A percentile compares a stretch with the other conserved stretches of the same genome.
phyloP scores from a whole-genome alignment of 2,797 vertebrate species.

The Melanotaenia nigrans region DNA sequence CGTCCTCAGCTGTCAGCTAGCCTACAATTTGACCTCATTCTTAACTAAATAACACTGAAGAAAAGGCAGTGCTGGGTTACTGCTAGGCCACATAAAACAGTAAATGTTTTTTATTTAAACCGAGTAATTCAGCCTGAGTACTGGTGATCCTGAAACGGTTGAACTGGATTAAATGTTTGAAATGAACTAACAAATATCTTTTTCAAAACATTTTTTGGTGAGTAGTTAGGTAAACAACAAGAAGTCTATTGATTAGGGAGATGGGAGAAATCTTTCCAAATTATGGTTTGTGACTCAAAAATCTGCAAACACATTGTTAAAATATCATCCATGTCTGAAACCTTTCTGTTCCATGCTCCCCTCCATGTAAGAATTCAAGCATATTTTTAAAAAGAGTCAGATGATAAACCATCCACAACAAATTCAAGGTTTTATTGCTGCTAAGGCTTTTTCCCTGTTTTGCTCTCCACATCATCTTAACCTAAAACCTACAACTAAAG shows the following conservation, averaged over 20 bases:
- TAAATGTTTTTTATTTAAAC: conserved; percentile 27
- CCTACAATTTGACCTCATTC: conserved; percentile 55
- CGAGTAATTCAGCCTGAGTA: not conserved
- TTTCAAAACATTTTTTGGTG: not conserved
- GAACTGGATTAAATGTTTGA: not conserved
- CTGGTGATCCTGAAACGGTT: conserved; percentile 7
- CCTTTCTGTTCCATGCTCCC: not conserved
- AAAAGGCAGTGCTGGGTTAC: conserved; percentile 33
- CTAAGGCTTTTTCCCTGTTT: not conserved
- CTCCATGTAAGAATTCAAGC: not conserved
- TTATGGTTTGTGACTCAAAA: conserved; percentile 3
- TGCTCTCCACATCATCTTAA: not conserved
- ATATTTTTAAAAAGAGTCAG: not conserved
- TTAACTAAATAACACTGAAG: conserved; percentile 49
- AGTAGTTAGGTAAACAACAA: not conserved
- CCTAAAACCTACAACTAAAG: no score
- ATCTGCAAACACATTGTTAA: not conserved
- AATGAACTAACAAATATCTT: not conserved
- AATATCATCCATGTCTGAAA: not conserved
- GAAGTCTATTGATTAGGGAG: no score
- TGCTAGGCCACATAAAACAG: conserved; percentile 23
- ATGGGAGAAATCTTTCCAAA: not conserved
- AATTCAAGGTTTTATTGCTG: no score
- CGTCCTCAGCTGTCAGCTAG: conserved; percentile 28
- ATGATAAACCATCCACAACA: not conserved